These are phyloP conservation scores for Procambarus clarkii DNA, from an alignment of 1,140 invertebrate genomes.

Conservation along the genomic window DNA sequence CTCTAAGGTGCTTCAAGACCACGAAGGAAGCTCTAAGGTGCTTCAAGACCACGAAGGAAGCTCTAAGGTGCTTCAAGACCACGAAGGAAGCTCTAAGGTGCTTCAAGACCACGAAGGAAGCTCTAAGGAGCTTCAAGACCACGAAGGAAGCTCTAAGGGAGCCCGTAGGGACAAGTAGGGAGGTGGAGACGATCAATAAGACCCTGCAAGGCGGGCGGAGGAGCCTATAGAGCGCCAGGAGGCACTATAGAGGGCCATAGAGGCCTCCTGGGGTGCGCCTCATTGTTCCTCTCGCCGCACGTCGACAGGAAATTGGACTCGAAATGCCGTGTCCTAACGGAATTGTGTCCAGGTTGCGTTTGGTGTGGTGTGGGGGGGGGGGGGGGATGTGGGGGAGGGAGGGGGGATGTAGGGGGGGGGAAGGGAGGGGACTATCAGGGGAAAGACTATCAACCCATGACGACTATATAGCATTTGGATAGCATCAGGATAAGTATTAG, in stretches of 20 bases:
- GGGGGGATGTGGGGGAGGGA: too few species aligned
- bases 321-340: slow-evolving; percentile 1
- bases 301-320: slow-evolving; percentile 9
- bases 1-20: too few species aligned
- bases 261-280: background rate
- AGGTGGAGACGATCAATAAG: background rate
- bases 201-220: background rate
- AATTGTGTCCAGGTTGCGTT: background rate
- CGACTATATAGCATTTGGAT: too few species aligned
- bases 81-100: too few species aligned
- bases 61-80: too few species aligned
- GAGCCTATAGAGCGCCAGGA: background rate
- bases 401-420: too few species aligned
- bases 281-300: background rate
- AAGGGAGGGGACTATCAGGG: too few species aligned
- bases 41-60: too few species aligned
- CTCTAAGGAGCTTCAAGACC: background rate
- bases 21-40: too few species aligned
- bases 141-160: background rate
- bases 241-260: background rate
- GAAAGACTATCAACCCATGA: too few species aligned
- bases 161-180: background rate
- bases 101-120: too few species aligned
- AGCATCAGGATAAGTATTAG: too few species aligned
- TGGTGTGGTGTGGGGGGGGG: background rate